phyloP scores from a whole-genome alignment of 2,888 invertebrate genomes.

The Mythimna impura region DNA sequence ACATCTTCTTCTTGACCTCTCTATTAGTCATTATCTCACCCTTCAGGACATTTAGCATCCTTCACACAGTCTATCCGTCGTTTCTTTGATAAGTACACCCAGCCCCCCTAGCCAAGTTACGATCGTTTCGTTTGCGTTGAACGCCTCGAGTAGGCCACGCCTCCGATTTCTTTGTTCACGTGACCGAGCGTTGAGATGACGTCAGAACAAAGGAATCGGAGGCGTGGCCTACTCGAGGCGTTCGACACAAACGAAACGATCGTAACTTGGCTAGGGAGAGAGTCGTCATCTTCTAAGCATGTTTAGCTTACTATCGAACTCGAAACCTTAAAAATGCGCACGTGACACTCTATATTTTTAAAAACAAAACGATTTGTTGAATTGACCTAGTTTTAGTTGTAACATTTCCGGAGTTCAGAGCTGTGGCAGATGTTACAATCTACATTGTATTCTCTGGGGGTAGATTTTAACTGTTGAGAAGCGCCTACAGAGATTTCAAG shows the following conservation, averaged over 20 bases:
- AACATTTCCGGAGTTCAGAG: constrained; percentile 6
- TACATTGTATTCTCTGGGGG: background rate
- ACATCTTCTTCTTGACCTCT: no score
- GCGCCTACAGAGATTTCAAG: background rate
- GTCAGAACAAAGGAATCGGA: no score
- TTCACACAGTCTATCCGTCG: background rate
- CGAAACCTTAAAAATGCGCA: constrained; percentile 20
- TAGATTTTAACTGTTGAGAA: background rate
- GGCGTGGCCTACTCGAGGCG: no score
- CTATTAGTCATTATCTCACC: background rate
- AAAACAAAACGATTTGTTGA: constrained; percentile 1
- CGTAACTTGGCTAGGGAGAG: no score
- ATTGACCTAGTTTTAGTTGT: constrained; percentile 12
- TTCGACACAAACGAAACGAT: no score
- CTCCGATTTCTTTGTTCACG: no score
- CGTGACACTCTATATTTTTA: background rate
- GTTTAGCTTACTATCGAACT: background rate
- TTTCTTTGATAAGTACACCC: background rate
- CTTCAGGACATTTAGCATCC: background rate
- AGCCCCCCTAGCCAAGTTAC: no score
- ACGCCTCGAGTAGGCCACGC: no score
- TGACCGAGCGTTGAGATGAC: no score
- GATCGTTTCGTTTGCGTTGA: no score
- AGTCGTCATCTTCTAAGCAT: background rate
- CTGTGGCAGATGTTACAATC: constrained; percentile 13